Base-by-base conservation (phyloP, 2,113 vertebrate genomes). In the Oxyura jamaicensis region DNA sequence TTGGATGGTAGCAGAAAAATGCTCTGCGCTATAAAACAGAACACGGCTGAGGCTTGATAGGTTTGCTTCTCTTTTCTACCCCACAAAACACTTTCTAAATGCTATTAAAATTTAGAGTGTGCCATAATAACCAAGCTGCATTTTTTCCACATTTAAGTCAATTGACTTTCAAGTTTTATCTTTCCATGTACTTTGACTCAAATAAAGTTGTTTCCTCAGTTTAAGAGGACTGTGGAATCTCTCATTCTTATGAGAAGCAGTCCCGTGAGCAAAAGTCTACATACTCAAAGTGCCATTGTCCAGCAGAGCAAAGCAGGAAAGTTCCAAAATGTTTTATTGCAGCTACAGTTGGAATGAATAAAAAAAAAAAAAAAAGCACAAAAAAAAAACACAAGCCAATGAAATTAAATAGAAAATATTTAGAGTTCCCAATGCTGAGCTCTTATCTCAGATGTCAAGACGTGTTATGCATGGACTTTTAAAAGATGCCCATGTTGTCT, bases 81-180 rank as follows among this genome's bases (percentile, higher is more conserved):
- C 97, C 96, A 97, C 97, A 98, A 98, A 98, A 97, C 4, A 85
- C 97, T 97, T 98, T 94, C 97, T 98, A 98, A 98, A 98, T 92
- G 98, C 97, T 97, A 97, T 98, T 98, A 98, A 98, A 98, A 98
- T 98, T 97, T 98, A 98, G 97, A 98, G 95, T 97, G 96, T 60
- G 0, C 97, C 94, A 55, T 97, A 97, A 97, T 97, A 98, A 95
- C 97, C 95, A 86, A 92, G 96, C 96, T 84, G 95, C 96, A 95
- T 96, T 97, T 97, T 97, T 92, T 72, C 96, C 81, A 89, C 66
- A 96, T 93, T 97, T 96, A 97, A 98, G 98, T 96, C 97, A 94
- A 97, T 94, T 97, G 97, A 97, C 94, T 98, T 96, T 95, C 81
- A 95, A 88, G 97, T 97, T 97, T 97, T 97, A 96, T 97, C 91